Conservation (phyloP, 2,888 invertebrate species). For the Leptinotarsa haldemani region DNA sequence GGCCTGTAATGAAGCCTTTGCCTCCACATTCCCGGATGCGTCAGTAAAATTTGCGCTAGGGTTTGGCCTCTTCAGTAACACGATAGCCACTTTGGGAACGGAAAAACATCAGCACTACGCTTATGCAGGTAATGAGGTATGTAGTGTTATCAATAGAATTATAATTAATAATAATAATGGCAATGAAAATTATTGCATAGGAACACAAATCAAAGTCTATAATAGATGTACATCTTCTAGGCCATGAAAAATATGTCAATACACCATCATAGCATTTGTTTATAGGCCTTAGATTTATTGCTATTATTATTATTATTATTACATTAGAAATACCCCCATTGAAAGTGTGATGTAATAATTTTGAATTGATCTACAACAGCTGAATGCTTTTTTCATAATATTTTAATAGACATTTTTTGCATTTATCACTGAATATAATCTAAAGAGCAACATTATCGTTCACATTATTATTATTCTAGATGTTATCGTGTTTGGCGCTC, state of each 20-base stretch:
- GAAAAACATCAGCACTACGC: constrained; percentile 78
- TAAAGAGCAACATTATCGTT: neutral
- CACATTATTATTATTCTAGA: constrained; percentile 62
- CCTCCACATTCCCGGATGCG: constrained; percentile 76
- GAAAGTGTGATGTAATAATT: no score
- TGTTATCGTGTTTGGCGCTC: constrained; percentile 85
- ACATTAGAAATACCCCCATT: no score
- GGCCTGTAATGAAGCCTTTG: constrained; percentile 81
- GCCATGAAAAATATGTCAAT: no score
- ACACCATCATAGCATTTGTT: no score
- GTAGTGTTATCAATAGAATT: constrained; percentile 28
- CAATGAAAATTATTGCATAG: neutral
- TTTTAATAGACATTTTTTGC: no score
- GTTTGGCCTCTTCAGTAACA: constrained; percentile 80
- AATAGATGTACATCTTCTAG: no score
- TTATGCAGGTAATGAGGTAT: constrained; percentile 78
- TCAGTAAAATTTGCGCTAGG: constrained; percentile 84
- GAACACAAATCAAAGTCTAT: no score
- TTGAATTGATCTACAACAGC: no score
- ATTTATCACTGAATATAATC: no score
- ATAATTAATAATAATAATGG: neutral
- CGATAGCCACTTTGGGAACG: constrained; percentile 79
- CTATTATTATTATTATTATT: no score
- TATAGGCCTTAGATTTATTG: no score
- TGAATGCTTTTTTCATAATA: no score